Base-by-base conservation (phyloP, 2,797 vertebrate genomes). In the Cetoscarus ocellatus region DNA sequence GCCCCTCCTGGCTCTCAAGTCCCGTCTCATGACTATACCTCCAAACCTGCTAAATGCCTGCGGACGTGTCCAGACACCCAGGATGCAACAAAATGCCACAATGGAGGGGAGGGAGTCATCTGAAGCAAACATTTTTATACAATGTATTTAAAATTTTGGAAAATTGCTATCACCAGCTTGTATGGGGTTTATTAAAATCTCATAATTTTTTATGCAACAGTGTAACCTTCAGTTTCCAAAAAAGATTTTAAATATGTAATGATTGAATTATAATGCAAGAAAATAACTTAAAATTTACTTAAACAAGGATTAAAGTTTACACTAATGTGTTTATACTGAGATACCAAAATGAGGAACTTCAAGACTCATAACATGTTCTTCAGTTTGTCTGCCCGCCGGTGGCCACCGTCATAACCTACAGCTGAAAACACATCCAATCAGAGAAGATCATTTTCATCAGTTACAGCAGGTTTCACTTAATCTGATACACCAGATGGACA, bases 41-140 rank as follows among this genome's bases (percentile, higher is more conserved):
- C 59, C 75, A 70, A 48, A 40, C 19, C 50, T 60, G 56, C 56
- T 45, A 84, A 83, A 63, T 54, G 10, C 42, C 61, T 55, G 27
- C 27, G 15, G 17, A 65, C 45, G 19, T 62, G 55, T 42, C 75
- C 75, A n/a, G 71, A 66, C 58, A 44, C 73, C 58, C 67, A 71
- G 55, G 73, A 79, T 7, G 4, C 63, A 13, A 42, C 52, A 5
- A 55, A 44, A 34, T 59, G n/a, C n/a, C n/a, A 50, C 53, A 50
- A 58, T 9, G 55, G 68, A 66, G 73, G 65, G 35, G 74, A 75
- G 13, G 70, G 27, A 45, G 73, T 7, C 15, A 44, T 18, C 42
- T 66, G 54, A 84, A 57, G 9, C 55, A 62, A 61, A 67, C 51
- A 68, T 27, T 44, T 43, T 17, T n/a, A 73, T 19, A 49, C 13